Base-by-base conservation (phyloP, 2,797 vertebrate species). In the Eleutherodactylus coqui region DNA sequence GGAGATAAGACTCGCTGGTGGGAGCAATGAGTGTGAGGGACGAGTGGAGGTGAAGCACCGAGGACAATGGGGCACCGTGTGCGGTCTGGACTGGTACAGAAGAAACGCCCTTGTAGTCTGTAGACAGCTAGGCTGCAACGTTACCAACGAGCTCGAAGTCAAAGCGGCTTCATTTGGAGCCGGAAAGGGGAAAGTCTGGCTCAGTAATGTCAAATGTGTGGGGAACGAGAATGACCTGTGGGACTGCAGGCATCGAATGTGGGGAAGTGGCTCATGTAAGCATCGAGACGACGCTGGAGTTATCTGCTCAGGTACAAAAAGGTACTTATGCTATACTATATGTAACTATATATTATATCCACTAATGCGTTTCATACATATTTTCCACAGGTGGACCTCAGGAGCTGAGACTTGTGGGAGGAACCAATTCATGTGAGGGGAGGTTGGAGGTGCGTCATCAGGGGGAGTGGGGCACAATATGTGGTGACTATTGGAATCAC, bases 31-130 rank as follows among this genome's bases (percentile, higher is more conserved):
- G 19, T 84, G 83, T 77, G 83, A 84, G 24, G 83, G 83, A 17
- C 43, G 83, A 77, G 38, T 84, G 58, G 83, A 84, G 32, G 64
- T 84, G 29, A 84, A 77, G 55, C 73, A 62, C 21, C 43, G 43
- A n/a, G 83, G 73, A 32, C 45, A 77, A 32, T 84, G 73, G 83
- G 83, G 83, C 73, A 76, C 83, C 21, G 29, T 77, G 13, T 84
- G 83, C 27, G 72, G 55, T 27, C 13, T 60, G 60, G 24, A 76
- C 72, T 88, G 72, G 72, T 21, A 47, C 13, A 41, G 82, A 7
- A 21, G 47, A 2, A 47, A 67, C 2, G 58, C 73, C 41, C 14
- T 58, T 7, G 73, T 84, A 29, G 83, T 64, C 34, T 84, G 83
- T 36, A 84, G 73, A 67, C 72, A 84, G 55, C 55, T 84, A 41